Base-by-base conservation (phyloP, 2,113 vertebrate species). In the Chaetodon auriga region DNA sequence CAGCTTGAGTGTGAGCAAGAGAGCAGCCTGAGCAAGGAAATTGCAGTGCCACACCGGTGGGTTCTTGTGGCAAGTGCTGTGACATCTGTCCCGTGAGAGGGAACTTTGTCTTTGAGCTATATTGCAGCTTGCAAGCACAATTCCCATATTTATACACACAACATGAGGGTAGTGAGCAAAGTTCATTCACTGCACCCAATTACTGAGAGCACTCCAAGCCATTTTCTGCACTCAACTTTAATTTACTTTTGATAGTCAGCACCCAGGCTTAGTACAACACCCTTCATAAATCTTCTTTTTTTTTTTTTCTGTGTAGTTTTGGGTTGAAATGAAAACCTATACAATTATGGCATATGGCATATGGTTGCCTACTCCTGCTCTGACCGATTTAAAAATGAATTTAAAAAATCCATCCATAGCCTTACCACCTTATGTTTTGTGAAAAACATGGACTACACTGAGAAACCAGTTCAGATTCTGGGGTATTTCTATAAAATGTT, bases 171-270 rank as follows among this genome's bases (percentile, higher is more conserved):
- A 35, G 72, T 65, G 16, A 73, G 49, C 18, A 75, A 81, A 76
- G 69, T 85, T 85, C 23, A 84, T 74, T 64, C 63, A 65, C 61
- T 76, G 63, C 66, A 80, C n/a, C 62, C 55, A 84, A 53, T 81
- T 74, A 68, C 23, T n/a, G 35, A 73, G 11, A 72, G 68, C 30
- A 76, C 77, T 83, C 72, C 30, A 12, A 84, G 62, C 41, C 68
- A 77, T 69, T 68, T 76, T 73, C 54, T 73, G 43, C 14, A 0
- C 55, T 80, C 45, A 68, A 25, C 15, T 79, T 71, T 43, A 82
- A 70, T 75, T 60, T 49, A 49, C 71, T 76, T 83, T 63, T 82
- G 25, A 74, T 82, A 35, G 61, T 62, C 35, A 68, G 53, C 1
- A 0, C 46, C n/a, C 3, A 66, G 38, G 70, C 64, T 60, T 48